phyloP scores from a whole-genome alignment of 2,113 vertebrate genomes.

The Maccullochella peelii region DNA sequence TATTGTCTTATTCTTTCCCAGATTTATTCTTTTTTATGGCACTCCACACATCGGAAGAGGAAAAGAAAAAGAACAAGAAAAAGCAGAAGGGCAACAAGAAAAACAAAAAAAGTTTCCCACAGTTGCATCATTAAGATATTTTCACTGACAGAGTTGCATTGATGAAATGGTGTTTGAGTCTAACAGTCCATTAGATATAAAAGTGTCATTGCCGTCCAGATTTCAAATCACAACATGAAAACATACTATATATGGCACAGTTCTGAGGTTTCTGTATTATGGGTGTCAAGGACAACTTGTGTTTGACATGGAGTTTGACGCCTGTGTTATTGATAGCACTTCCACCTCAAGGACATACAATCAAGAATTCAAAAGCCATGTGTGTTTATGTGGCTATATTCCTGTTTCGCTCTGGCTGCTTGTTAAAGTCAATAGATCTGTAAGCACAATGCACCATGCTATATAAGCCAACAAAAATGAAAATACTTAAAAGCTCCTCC shows the following conservation, averaged over 20 bases:
- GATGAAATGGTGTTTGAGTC: not conserved
- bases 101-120: not conserved
- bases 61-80: too few relatives aligned
- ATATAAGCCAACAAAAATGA: not conserved
- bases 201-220: not conserved
- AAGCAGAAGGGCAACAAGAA: too few relatives aligned
- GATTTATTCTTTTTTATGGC: too few relatives aligned
- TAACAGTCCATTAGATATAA: not conserved
- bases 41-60: too few relatives aligned
- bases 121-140: constrained; percentile 36
- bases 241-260: not conserved
- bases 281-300: not conserved
- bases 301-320: not conserved
- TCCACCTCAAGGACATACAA: not conserved
- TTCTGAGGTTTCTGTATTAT: not conserved
- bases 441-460: not conserved
- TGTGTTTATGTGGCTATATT: not conserved
- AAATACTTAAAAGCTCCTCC: constrained; percentile 2
- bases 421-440: not conserved
- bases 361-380: not conserved
- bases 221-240: constrained; percentile 11
- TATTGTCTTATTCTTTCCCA: too few relatives aligned
- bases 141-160: not conserved
- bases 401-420: not conserved
- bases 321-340: not conserved